These are phyloP conservation scores for Molanna angustata DNA, from an alignment of 2,888 invertebrate species.

Conservation along the genomic window DNA sequence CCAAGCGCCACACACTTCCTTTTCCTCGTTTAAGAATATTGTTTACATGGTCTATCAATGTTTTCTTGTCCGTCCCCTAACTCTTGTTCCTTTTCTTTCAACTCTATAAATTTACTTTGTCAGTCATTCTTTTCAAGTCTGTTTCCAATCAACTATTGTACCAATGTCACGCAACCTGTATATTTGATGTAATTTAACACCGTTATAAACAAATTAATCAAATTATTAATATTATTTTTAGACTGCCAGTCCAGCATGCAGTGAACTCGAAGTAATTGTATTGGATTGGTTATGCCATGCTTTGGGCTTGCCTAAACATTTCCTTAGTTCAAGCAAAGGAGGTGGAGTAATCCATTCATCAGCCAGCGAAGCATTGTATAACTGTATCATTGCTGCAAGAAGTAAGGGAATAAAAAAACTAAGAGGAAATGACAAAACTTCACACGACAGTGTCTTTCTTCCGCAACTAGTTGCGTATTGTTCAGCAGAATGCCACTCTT, in stretches of 20 bases:
- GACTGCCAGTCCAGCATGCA: conserved; percentile 83
- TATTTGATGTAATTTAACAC: no score
- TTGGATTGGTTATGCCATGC: conserved; percentile 80
- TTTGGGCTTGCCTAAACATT: conserved; percentile 70
- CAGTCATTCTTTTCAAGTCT: no score
- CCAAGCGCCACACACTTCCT: no score
- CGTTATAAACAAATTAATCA: no score
- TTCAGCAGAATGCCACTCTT: conserved; percentile 71
- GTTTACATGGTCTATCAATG: no score
- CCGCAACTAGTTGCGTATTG: conserved; percentile 76
- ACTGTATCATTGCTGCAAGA: conserved; percentile 73
- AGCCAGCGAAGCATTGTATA: conserved; percentile 79
- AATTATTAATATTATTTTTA: no score
- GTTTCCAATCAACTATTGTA: no score
- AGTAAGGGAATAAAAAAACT: conserved; percentile 66
- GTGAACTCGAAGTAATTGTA: conserved; percentile 81
- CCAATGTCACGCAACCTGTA: no score
- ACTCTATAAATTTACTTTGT: no score
- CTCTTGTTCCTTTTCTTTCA: no score
- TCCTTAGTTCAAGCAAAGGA: conserved; percentile 55
- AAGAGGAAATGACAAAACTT: conserved; percentile 52
- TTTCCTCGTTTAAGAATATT: no score
- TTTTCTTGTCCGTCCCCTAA: no score
- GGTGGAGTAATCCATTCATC: conserved; percentile 83
- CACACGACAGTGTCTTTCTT: conserved; percentile 67